Conservation (phyloP, 1,140 invertebrate genomes). For the Battus philenor region DNA sequence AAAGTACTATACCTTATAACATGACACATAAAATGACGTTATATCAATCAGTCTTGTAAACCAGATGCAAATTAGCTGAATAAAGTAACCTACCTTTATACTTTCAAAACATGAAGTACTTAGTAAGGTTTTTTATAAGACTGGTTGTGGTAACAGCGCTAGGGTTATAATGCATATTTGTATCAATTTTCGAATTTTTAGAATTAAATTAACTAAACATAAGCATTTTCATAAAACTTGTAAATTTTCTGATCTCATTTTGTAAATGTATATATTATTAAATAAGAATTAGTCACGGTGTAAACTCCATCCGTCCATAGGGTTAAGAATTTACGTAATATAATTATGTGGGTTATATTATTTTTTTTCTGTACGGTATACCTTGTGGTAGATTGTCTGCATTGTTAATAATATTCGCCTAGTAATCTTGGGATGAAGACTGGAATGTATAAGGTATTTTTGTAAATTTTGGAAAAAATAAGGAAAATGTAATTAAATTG, state of each 20-base stretch:
- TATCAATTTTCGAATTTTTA: no score
- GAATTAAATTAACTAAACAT: no score
- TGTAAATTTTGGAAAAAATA: conserved; percentile 3
- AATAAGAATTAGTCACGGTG: conserved; percentile 42
- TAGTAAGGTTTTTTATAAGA: no score
- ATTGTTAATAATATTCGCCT: background rate
- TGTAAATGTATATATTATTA: conserved; percentile 52
- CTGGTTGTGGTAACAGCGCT: no score
- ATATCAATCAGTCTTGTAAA: no score
- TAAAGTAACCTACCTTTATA: no score
- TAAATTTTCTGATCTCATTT: conserved; percentile 68
- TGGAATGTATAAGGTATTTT: conserved; percentile 1
- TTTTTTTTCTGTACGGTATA: no score
- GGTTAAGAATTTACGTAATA: conserved; percentile 7
- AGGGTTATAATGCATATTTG: no score
- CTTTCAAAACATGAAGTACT: no score
- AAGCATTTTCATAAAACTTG: conserved; percentile 27
- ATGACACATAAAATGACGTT: no score
- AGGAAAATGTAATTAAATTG: conserved; percentile 8
- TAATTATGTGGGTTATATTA: background rate
- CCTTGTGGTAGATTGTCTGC: conserved; percentile 4
- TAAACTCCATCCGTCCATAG: conserved; percentile 39
- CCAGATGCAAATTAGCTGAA: no score
- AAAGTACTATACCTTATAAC: no score
- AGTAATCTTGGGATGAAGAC: conserved; percentile 1